phyloP scores from a whole-genome alignment of 2,888 invertebrate genomes.

The Hypomecis punctinalis region DNA sequence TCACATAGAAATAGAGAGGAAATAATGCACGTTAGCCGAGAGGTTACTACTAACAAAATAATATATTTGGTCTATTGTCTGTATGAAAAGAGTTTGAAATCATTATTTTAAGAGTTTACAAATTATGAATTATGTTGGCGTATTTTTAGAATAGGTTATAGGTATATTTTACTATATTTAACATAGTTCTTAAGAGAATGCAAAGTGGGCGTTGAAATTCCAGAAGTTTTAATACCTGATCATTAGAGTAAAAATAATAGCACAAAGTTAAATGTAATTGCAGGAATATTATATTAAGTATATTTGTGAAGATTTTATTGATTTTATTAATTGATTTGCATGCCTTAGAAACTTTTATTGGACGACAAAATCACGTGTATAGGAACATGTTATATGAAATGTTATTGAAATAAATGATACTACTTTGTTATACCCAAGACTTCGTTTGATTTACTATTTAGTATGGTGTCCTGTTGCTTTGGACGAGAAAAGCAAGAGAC shows the following conservation, averaged over 20 bases:
- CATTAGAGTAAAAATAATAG: slow-evolving; percentile 48
- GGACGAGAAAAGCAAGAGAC: too few species aligned
- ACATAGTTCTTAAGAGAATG: slow-evolving; percentile 20
- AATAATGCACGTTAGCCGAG: neutral
- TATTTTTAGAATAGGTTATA: slow-evolving; percentile 29
- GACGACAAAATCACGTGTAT: slow-evolving; percentile 62
- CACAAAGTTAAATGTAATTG: slow-evolving; percentile 45
- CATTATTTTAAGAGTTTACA: slow-evolving; percentile 18
- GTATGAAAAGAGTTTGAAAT: slow-evolving; percentile 4
- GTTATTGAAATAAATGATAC: slow-evolving; percentile 68
- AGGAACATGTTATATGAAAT: slow-evolving; percentile 66
- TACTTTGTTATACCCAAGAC: slow-evolving; percentile 55
- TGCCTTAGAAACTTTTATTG: slow-evolving; percentile 58
- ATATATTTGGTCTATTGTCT: neutral
- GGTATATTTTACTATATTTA: slow-evolving; percentile 22
- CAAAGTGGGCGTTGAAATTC: slow-evolving; percentile 34
- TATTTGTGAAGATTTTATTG: slow-evolving; percentile 30
- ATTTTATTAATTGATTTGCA: slow-evolving; percentile 59
- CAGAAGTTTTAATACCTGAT: slow-evolving; percentile 25
- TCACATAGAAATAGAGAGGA: slow-evolving; percentile 44
- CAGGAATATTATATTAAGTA: slow-evolving; percentile 28
- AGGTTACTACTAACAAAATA: neutral
- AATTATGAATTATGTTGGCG: slow-evolving; percentile 15
- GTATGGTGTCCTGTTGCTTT: too few species aligned
- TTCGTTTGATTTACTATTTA: slow-evolving; percentile 41